A percentile compares a stretch with the other conserved stretches of the same genome.
These are phyloP conservation scores for Oncorhynchus keta DNA, from an alignment of 2,113 vertebrate genomes.

Conservation along the genomic window DNA sequence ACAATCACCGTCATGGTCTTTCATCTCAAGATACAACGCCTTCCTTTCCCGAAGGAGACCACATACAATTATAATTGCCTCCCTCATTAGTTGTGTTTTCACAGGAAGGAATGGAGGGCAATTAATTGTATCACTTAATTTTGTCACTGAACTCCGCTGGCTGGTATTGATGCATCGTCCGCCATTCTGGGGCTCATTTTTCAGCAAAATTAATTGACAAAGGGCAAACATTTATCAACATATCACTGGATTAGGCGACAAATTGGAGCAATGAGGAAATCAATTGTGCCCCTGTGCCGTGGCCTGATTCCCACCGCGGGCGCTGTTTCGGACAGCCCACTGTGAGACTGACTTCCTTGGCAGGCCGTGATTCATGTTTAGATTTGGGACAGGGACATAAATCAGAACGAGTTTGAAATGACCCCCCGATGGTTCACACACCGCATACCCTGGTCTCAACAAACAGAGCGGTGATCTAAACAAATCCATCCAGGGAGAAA, in stretches of 20 bases:
- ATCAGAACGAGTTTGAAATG: conserved; percentile 78
- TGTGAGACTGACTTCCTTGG: conserved; percentile 70
- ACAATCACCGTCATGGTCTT: conserved; percentile 70
- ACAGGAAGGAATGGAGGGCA: conserved; percentile 72
- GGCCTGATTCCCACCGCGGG: conserved; percentile 42
- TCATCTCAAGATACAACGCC: conserved; percentile 60
- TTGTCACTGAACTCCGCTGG: conserved; percentile 68
- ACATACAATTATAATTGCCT: conserved; percentile 81
- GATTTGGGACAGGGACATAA: conserved; percentile 75
- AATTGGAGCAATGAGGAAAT: conserved; percentile 79
- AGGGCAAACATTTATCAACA: conserved; percentile 78
- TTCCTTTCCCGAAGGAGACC: conserved; percentile 72
- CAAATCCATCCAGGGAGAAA: conserved; percentile 34
- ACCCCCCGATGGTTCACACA: conserved; percentile 54
- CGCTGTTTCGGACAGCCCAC: conserved; percentile 59
- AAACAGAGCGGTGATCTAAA: conserved; percentile 32
- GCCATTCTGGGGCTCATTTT: conserved; percentile 66
- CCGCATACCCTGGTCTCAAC: conserved; percentile 12
- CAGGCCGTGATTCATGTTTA: conserved; percentile 77
- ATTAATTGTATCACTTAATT: conserved; percentile 85
- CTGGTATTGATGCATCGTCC: conserved; percentile 70
- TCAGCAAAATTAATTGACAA: conserved; percentile 83
- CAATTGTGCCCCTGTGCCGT: conserved; percentile 72
- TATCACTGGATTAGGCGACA: conserved; percentile 78
- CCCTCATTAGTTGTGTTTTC: conserved; percentile 83